Evolutionary conservation across 2,797 vertebrate genomes (phyloP).

Genomic region (Phrynocephalus forsythii): DNA sequence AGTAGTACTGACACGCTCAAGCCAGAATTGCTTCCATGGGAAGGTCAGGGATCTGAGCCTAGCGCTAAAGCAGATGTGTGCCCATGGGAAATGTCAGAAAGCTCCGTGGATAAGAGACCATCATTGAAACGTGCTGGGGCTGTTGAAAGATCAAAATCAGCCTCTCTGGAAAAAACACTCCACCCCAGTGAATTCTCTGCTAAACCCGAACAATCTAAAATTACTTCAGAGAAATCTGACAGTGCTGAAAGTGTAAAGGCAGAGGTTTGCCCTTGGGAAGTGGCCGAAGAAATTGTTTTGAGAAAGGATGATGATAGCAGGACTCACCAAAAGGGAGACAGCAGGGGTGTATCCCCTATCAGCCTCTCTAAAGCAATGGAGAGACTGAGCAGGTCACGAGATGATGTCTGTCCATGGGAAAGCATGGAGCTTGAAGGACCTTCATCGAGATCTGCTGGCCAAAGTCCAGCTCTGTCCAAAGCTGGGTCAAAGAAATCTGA

Average conservation of each 20-base stretch:
- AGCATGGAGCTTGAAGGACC: constrained; percentile 28
- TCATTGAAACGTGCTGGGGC: neutral
- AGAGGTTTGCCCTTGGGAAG: constrained; percentile 83
- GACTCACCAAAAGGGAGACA: neutral
- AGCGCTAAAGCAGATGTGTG: constrained; percentile 72
- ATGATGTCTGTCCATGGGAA: constrained; percentile 76
- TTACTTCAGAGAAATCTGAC: constrained; percentile 45
- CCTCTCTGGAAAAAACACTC: neutral
- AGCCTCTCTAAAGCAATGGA: constrained; percentile 48
- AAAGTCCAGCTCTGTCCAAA: constrained; percentile 44
- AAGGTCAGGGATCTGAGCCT: constrained; percentile 60
- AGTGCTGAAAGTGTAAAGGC: constrained; percentile 64
- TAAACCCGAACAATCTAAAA: constrained; percentile 46
- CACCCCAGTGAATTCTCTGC: neutral
- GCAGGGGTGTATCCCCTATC: fast-evolving
- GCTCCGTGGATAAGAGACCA: neutral
- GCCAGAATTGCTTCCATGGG: constrained; percentile 73
- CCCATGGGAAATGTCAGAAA: constrained; percentile 67
- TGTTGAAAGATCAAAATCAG: constrained; percentile 5
- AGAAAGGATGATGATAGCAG: neutral
- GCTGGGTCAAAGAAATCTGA: constrained; percentile 46
- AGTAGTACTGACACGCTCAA: neutral
- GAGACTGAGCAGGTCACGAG: constrained; percentile 66
- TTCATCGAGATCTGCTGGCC: constrained; percentile 8
- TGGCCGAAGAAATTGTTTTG: constrained; percentile 43